Evolutionary conservation across 1,140 invertebrate genomes (phyloP).

Genomic region (Ladona fulva): DNA sequence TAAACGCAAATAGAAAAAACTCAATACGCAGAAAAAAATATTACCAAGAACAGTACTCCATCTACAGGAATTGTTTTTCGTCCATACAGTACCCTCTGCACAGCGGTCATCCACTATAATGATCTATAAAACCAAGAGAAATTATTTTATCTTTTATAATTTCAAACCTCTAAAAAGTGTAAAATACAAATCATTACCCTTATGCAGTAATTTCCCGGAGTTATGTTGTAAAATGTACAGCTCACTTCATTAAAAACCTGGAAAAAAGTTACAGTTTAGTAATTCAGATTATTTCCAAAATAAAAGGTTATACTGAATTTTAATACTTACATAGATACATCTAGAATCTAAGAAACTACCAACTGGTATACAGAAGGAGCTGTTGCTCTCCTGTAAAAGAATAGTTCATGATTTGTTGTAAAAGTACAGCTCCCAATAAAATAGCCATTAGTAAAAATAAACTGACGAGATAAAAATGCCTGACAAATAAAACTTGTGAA

Average conservation of each 20-base stretch:
- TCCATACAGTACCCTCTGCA: neutral
- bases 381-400: neutral
- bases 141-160: neutral
- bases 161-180: neutral
- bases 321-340: no score
- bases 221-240: neutral
- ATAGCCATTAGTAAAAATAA: no score
- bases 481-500: no score
- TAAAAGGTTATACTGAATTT: no score
- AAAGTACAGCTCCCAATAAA: no score
- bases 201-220: neutral
- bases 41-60: neutral
- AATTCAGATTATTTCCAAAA: no score
- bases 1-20: no score
- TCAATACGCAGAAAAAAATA: no score
- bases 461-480: no score
- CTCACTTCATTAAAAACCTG: neutral
- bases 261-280: neutral
- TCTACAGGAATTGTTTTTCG: neutral
- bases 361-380: neutral
- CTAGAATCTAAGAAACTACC: no score
- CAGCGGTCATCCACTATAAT: neutral
- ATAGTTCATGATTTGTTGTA: no score
- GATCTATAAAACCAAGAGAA: neutral
- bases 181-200: neutral